phyloP scores from a whole-genome alignment of 2,888 invertebrate species.

The Diploptera punctata region DNA sequence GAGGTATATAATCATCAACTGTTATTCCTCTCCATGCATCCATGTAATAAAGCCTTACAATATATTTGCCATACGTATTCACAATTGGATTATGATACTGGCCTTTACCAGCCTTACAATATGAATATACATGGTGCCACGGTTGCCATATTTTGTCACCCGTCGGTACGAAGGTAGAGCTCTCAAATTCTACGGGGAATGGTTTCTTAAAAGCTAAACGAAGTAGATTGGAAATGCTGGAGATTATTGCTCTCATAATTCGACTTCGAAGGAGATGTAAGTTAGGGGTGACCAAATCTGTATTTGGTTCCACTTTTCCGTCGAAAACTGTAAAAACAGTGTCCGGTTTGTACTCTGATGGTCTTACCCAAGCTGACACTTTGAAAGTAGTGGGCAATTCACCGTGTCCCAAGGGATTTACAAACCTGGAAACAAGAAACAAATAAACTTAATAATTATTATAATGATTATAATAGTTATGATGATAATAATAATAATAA shows the following conservation, averaged over 20 bases:
- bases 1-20: slow-evolving; percentile 58
- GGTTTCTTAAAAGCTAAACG: not conserved
- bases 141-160: slow-evolving; percentile 36
- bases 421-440: slow-evolving; percentile 14
- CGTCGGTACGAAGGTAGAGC: not conserved
- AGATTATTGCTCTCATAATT: not conserved
- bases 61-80: slow-evolving; percentile 54
- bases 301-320: not conserved
- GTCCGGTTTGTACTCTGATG: not conserved
- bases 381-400: slow-evolving; percentile 11
- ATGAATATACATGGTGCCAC: slow-evolving; percentile 39
- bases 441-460: too few species aligned
- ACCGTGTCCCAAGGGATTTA: slow-evolving; percentile 25
- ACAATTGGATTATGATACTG: slow-evolving; percentile 14
- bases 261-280: not conserved
- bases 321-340: not conserved
- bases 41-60: slow-evolving; percentile 57
- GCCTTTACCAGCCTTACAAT: slow-evolving; percentile 36
- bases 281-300: not conserved
- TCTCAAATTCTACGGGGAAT: not conserved
- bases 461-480: not conserved
- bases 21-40: slow-evolving; percentile 58
- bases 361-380: slow-evolving; percentile 16
- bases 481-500: too few species aligned
- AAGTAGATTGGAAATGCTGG: not conserved